A percentile compares a stretch with the other conserved stretches of the same genome.
Evolutionary conservation across 2,113 vertebrate species (phyloP).

Genomic region (Pollimyrus isidori): DNA sequence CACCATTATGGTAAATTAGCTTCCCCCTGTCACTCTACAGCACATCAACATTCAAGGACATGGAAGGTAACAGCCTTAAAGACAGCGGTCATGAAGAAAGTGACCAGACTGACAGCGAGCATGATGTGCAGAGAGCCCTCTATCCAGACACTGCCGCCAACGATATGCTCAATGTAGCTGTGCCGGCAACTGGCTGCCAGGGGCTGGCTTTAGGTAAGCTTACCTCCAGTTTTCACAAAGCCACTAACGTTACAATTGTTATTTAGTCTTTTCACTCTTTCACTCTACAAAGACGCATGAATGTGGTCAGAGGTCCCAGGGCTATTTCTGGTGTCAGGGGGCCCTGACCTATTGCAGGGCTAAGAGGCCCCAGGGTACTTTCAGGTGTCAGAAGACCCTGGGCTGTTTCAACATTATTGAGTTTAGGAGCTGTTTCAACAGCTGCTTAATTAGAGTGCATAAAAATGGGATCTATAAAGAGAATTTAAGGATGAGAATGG

Average conservation of each 20-base stretch:
- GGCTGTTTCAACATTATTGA: background rate
- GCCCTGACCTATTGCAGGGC: background rate
- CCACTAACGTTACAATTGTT: background rate
- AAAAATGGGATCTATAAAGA: background rate
- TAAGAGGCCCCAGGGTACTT: background rate
- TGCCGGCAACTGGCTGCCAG: constrained; percentile 84
- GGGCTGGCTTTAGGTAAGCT: constrained; percentile 49
- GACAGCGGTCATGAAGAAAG: constrained; percentile 98
- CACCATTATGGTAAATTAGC: background rate
- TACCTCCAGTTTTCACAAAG: background rate
- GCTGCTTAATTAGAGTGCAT: background rate
- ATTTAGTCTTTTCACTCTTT: background rate
- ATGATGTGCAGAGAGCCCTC: constrained; percentile 90
- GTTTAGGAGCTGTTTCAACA: background rate
- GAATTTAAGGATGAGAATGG: background rate
- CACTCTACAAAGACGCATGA: too few species aligned
- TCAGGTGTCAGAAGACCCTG: background rate
- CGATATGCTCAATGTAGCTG: constrained; percentile 87
- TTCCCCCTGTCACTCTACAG: constrained; percentile 46
- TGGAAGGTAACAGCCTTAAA: constrained; percentile 98
- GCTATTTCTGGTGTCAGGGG: background rate
- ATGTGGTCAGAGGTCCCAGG: background rate
- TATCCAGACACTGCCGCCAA: constrained; percentile 96
- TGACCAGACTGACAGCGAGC: constrained; percentile 97
- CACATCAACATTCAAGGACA: constrained; percentile 98